phyloP scores from a whole-genome alignment of 2,888 invertebrate genomes.

The Agonopterix arenella region DNA sequence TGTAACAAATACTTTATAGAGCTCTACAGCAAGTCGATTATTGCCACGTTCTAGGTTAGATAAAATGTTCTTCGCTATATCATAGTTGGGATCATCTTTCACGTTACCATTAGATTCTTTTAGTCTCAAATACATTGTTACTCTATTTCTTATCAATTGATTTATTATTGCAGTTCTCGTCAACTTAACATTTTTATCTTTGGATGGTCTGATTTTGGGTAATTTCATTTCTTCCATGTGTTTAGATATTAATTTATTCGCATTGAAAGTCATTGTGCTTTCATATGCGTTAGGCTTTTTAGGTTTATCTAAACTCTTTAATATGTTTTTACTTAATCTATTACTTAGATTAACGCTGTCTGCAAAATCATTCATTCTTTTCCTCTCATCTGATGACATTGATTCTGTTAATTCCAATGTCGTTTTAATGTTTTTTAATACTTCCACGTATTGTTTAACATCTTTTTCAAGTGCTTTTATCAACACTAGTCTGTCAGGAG shows the following conservation, averaged over 20 bases:
- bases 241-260: no score
- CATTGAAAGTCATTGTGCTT: no score
- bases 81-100: conserved; percentile 36
- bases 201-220: background rate
- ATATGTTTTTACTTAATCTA: conserved; percentile 33
- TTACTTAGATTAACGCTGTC: conserved; percentile 32
- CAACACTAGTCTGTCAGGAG: conserved; percentile 37
- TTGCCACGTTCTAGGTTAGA: conserved; percentile 44
- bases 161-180: conserved; percentile 48
- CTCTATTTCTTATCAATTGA: conserved; percentile 52
- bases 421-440: conserved; percentile 32
- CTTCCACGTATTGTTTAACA: conserved; percentile 26
- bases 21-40: conserved; percentile 42
- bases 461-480: conserved; percentile 46
- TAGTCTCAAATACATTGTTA: conserved; percentile 35
- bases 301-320: conserved; percentile 22
- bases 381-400: conserved; percentile 23
- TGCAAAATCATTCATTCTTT: conserved; percentile 37
- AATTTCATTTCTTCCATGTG: background rate
- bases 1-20: conserved; percentile 40
- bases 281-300: conserved; percentile 5
- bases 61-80: conserved; percentile 46
- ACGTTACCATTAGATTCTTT: conserved; percentile 30
- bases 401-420: conserved; percentile 19
- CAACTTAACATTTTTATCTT: conserved; percentile 24